Percentiles rank a stretch among this genome's conserved stretches.
phyloP scores from a whole-genome alignment of 2,888 invertebrate genomes.

The Beris chalybata region DNA sequence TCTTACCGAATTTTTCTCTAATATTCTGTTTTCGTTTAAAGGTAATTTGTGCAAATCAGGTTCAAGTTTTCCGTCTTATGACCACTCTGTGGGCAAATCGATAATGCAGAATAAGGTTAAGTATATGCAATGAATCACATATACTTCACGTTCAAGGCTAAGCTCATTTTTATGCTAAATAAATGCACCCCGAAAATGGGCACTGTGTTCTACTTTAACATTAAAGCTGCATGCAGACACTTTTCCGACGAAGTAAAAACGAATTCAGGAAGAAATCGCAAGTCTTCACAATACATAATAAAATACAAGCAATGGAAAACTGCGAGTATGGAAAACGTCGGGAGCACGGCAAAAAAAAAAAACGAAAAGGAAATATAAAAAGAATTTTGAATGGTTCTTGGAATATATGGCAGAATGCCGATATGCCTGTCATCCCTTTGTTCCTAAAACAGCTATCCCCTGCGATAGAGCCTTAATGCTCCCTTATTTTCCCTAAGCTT shows the following conservation, averaged over 20 bases:
- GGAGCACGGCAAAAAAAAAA: neutral
- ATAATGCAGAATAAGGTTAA: constrained; percentile 32
- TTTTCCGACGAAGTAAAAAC: constrained; percentile 19
- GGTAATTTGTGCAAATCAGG: neutral
- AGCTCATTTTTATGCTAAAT: constrained; percentile 31
- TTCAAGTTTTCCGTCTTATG: constrained; percentile 5
- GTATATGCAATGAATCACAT: constrained; percentile 31
- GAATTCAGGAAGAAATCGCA: constrained; percentile 17
- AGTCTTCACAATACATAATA: constrained; percentile 8
- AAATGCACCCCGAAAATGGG: constrained; percentile 27
- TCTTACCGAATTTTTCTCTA: no score
- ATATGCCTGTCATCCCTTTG: constrained; percentile 8
- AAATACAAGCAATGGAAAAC: neutral
- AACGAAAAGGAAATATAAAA: neutral
- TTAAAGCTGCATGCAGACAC: constrained; percentile 7
- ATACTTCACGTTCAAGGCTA: constrained; percentile 31
- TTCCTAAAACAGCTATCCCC: neutral
- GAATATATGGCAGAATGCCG: constrained; percentile 5
- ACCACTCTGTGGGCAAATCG: constrained; percentile 14
- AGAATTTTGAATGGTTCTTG: constrained; percentile 11
- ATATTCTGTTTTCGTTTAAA: no score
- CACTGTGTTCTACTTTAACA: constrained; percentile 2
- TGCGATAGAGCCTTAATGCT: constrained; percentile 7
- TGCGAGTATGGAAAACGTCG: constrained; percentile 9
- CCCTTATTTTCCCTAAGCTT: neutral